Base-by-base conservation (phyloP, 1,140 invertebrate species). In the Gonioctena quinquepunctata region DNA sequence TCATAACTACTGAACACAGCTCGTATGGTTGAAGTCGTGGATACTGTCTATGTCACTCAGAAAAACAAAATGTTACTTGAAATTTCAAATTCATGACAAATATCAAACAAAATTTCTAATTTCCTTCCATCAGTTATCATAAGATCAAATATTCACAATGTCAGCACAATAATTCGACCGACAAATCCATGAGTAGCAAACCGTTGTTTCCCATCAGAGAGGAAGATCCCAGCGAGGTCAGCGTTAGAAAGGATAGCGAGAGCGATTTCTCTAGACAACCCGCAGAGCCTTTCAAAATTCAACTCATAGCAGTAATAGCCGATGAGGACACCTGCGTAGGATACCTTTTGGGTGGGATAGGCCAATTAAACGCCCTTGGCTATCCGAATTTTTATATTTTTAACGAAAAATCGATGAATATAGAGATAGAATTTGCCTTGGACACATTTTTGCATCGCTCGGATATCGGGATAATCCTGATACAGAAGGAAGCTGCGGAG, bases 271-370 rank as follows among this genome's bases (percentile, higher is more conserved):
- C n/a, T n/a, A n/a, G n/a, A n/a, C 19, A 59, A 59, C 5, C 21
- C n/a, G n/a, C 56, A 8, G 21, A 13, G 4, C 22, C 19, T 13
- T 57, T 23, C 3, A 2, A 22, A 22, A 1, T 1, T 1, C 8
- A 68, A 60, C 54, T 75, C 16, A 66, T 75, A 19, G 70, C 68
- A n/a, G 60, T 75, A 13, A 70, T 75, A 42, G 74, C 71, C 26
- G 74, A 75, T 42, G 74, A 75, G 62, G 74, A 75, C 22, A 75
- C 74, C n/a, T 73, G 71, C 13, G 71, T 68, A 11, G 71, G 74
- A 1, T 75, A 70, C 28, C 26, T 75, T 8, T 28, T 75, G 33
- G 74, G 68, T 54, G 73, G 73, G 7, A 75, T 72, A 22, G 73
- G 73, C 2, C 25, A 75, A 42, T 2, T 65, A 6, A 48, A 69